phyloP scores from a whole-genome alignment of 1,140 invertebrate species.

The Ceratosolen fusciceps region DNA sequence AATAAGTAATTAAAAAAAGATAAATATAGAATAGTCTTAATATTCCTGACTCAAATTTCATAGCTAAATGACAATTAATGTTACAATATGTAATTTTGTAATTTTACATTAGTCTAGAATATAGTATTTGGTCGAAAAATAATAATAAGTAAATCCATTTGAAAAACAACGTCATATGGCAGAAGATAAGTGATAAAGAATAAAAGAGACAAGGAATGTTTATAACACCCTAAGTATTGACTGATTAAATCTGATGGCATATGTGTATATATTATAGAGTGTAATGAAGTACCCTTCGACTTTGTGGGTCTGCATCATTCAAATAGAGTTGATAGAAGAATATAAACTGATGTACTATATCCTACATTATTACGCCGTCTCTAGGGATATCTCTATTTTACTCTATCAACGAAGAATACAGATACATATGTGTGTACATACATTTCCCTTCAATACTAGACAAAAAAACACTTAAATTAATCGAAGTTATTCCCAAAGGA shows the following conservation, averaged over 20 bases:
- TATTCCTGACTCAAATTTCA: no score
- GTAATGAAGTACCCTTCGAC: neutral
- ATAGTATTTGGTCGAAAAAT: constrained; percentile 38
- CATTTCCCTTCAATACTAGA: constrained; percentile 18
- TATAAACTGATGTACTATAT: neutral
- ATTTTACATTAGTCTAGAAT: constrained; percentile 56
- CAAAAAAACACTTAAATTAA: constrained; percentile 69
- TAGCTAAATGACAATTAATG: no score
- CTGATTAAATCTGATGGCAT: constrained; percentile 72
- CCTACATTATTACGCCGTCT: neutral
- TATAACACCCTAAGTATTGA: constrained; percentile 68
- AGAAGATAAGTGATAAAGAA: neutral
- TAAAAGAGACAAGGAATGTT: constrained; percentile 57
- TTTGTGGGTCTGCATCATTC: neutral
- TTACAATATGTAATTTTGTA: constrained; percentile 63
- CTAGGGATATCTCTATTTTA: neutral
- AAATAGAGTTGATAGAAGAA: neutral
- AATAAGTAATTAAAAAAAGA: no score
- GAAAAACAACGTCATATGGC: neutral
- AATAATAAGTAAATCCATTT: neutral
- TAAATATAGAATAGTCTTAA: no score
- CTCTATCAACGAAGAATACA: neutral
- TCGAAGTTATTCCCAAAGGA: constrained; percentile 62
- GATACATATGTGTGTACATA: neutral
- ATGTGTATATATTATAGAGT: constrained; percentile 55